phyloP scores from a whole-genome alignment of 2,888 invertebrate species.

The Microplitis deprimator region DNA sequence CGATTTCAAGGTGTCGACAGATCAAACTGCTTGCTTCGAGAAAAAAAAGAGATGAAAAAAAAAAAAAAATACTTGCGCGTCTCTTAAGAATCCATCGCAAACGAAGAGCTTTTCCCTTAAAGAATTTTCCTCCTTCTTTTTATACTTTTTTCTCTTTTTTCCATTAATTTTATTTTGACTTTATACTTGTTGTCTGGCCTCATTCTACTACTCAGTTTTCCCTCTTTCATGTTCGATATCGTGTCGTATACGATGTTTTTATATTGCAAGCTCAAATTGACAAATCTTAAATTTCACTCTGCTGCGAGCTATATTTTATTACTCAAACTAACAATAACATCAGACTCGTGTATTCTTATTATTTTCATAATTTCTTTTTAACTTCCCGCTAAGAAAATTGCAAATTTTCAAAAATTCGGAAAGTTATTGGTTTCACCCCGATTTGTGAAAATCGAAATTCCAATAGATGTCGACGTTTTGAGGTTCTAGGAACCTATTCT shows the following conservation, averaged over 20 bases:
- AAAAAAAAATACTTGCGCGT: not conserved
- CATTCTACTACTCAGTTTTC: slow-evolving; percentile 23
- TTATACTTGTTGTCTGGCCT: slow-evolving; percentile 6
- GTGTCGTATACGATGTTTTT: slow-evolving; percentile 8
- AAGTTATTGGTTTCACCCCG: no score
- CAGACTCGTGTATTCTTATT: no score
- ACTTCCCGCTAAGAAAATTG: no score
- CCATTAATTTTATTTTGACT: not conserved
- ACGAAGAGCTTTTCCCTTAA: slow-evolving; percentile 12
- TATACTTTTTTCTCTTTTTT: slow-evolving; percentile 1
- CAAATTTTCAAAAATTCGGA: no score
- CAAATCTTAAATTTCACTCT: slow-evolving; percentile 22
- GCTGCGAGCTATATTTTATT: not conserved
- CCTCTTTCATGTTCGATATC: slow-evolving; percentile 7
- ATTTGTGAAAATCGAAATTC: no score
- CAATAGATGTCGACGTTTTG: no score
- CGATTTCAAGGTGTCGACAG: slow-evolving; percentile 57
- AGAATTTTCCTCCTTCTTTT: slow-evolving; percentile 28
- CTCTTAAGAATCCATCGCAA: slow-evolving; percentile 16
- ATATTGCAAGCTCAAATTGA: slow-evolving; percentile 26
- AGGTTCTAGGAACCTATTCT: no score
- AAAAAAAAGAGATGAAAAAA: not conserved
- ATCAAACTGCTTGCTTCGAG: slow-evolving; percentile 54
- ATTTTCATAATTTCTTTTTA: no score
- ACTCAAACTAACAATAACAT: slow-evolving; percentile 12